Evolutionary conservation across 1,140 invertebrate genomes (phyloP).

Genomic region (Pogonognathellus flavescens): DNA sequence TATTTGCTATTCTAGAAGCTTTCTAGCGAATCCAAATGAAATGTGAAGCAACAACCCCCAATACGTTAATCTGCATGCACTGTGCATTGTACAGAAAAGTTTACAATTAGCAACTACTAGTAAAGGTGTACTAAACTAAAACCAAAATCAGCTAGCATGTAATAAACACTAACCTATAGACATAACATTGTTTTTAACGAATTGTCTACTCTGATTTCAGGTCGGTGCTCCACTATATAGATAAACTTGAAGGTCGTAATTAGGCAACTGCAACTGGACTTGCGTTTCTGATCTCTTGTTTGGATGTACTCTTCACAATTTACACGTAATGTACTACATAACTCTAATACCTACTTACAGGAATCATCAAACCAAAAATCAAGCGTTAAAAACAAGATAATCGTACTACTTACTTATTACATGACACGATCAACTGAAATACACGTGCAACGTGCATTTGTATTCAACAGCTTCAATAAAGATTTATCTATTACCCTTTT

Average conservation of each 20-base stretch:
- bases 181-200: not conserved
- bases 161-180: constrained; percentile 8
- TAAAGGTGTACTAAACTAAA: not conserved
- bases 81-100: not conserved
- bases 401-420: too few relatives aligned
- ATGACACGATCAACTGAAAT: too few relatives aligned
- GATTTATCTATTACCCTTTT: too few relatives aligned
- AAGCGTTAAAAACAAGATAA: too few relatives aligned
- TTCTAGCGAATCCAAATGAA: constrained; percentile 7
- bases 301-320: too few relatives aligned
- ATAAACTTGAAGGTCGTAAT: constrained; percentile 22
- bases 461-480: too few relatives aligned
- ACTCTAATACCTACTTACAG: too few relatives aligned
- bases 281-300: too few relatives aligned
- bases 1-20: constrained; percentile 9
- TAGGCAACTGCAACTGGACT: not conserved
- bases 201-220: constrained; percentile 32
- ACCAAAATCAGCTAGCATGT: constrained; percentile 12
- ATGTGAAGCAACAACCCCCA: not conserved
- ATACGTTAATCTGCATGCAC: not conserved
- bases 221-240: constrained; percentile 30
- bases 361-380: too few relatives aligned
- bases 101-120: not conserved
- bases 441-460: too few relatives aligned
- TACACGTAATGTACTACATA: too few relatives aligned